These are phyloP conservation scores for Parauchenoglanis ngamensis DNA, from an alignment of 2,797 vertebrate genomes.

Conservation along the genomic window DNA sequence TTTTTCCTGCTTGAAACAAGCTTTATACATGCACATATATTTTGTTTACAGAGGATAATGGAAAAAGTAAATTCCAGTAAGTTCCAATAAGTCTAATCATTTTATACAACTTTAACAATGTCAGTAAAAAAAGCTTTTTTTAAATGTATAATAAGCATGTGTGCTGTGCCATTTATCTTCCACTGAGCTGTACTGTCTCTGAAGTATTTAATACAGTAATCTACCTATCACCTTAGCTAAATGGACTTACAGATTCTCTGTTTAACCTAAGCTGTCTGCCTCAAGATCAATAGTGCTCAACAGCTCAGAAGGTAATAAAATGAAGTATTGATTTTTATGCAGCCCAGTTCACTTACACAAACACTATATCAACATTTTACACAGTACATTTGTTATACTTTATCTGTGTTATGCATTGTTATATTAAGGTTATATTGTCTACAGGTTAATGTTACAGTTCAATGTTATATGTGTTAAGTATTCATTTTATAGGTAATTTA, in stretches of 20 bases:
- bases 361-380: constrained; percentile 42
- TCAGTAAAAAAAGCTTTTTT: not conserved
- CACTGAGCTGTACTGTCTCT: constrained; percentile 24
- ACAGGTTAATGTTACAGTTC: not conserved
- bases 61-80: not conserved
- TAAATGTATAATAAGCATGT: not conserved
- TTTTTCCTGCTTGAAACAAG: not conserved
- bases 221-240: constrained; percentile 36
- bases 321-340: constrained; percentile 54
- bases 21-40: constrained; percentile 16
- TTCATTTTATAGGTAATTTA: not conserved
- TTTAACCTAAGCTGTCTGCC: constrained; percentile 32
- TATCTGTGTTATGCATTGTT: not conserved
- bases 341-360: constrained; percentile 45
- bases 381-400: not conserved
- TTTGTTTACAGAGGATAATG: not conserved
- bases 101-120: not conserved
- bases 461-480: not conserved
- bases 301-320: constrained; percentile 50
- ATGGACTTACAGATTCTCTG: constrained; percentile 25
- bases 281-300: constrained; percentile 42
- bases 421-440: not conserved
- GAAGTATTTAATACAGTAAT: constrained; percentile 37
- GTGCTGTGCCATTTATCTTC: not conserved
- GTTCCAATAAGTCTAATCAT: not conserved